A percentile compares a stretch with the other conserved stretches of the same genome.
These are phyloP conservation scores for Chionoecetes opilio DNA, from an alignment of 1,140 invertebrate genomes.

Conservation along the genomic window DNA sequence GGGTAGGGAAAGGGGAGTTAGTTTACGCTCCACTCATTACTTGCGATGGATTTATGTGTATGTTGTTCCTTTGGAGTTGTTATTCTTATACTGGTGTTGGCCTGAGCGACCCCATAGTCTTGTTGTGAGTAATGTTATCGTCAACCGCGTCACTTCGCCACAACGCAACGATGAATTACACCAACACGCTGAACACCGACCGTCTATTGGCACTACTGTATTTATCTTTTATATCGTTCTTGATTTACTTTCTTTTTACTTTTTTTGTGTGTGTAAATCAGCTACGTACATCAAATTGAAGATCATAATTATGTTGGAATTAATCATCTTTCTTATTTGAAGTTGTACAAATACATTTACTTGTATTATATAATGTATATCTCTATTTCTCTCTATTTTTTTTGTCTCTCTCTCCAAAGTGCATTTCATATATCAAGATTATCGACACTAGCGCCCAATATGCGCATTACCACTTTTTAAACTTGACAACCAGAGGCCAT, in stretches of 20 bases:
- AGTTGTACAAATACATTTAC: background rate
- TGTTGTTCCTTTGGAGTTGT: conserved; percentile 19
- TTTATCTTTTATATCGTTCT: no score
- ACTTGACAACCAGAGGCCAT: background rate
- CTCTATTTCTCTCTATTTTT: background rate
- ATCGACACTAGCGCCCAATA: background rate
- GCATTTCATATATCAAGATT: background rate
- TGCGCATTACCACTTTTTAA: no score
- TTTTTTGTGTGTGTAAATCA: no score
- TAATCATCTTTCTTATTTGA: no score
- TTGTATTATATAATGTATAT: background rate
- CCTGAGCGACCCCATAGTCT: background rate
- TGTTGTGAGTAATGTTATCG: background rate
- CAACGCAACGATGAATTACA: background rate
- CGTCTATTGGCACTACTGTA: no score
- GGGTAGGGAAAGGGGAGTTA: background rate
- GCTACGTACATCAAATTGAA: no score
- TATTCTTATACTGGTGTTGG: background rate
- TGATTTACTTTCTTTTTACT: no score
- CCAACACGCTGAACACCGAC: background rate
- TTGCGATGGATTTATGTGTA: background rate
- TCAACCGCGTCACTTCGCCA: background rate
- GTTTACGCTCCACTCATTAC: conserved; percentile 5
- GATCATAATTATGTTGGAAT: no score
- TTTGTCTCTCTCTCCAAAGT: background rate